Conservation (phyloP, 2,113 vertebrate species). For the Catharus bicknelli region DNA sequence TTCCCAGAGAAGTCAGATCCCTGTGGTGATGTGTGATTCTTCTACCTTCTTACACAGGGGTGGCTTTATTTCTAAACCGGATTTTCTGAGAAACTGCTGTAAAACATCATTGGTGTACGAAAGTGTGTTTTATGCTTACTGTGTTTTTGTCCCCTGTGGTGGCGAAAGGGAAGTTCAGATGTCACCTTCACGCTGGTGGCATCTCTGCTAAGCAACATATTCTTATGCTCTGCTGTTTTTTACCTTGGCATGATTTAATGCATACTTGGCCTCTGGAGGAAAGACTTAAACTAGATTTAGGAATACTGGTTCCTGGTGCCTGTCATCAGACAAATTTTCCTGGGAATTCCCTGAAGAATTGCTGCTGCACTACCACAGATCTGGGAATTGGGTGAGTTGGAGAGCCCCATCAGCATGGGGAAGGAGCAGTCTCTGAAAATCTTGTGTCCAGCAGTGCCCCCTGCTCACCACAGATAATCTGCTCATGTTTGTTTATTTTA, state of each 20-base stretch:
- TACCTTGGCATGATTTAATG: background rate
- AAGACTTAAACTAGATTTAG: background rate
- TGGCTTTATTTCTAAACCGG: background rate
- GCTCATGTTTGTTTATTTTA: background rate
- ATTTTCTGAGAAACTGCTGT: background rate
- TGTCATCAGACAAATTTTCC: background rate
- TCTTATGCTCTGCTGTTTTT: background rate
- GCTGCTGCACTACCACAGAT: background rate
- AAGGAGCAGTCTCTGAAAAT: background rate
- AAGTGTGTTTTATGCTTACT: background rate
- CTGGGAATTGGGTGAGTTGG: background rate
- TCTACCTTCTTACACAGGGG: background rate
- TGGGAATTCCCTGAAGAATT: background rate
- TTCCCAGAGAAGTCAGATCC: background rate
- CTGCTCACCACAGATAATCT: fast-evolving
- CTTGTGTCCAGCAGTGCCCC: background rate
- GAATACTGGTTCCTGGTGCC: background rate
- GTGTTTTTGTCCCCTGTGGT: background rate
- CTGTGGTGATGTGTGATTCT: background rate
- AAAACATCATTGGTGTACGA: background rate
- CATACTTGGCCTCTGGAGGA: background rate
- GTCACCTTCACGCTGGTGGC: background rate
- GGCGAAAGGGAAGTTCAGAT: background rate
- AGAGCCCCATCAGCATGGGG: background rate
- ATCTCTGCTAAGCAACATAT: background rate